Evolutionary conservation across 1,140 invertebrate genomes (phyloP).

Genomic region (Calosoma granatense): DNA sequence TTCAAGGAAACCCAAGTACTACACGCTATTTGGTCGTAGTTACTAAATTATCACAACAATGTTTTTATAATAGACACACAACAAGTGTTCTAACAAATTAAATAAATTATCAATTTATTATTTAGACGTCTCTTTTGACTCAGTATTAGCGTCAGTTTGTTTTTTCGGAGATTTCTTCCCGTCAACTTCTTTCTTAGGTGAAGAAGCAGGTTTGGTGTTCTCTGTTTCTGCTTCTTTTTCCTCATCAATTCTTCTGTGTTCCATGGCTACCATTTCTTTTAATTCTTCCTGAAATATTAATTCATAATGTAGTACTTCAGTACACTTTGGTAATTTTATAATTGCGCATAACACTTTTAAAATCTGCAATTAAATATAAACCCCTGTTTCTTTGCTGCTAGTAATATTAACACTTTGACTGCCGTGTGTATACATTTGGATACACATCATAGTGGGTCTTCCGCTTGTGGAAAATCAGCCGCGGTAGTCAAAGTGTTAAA

Average conservation of each 20-base stretch:
- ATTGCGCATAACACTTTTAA: no score
- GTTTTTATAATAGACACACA: background rate
- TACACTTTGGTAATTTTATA: no score
- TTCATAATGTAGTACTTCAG: background rate
- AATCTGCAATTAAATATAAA: no score
- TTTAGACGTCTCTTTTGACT: background rate
- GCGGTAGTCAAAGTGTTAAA: no score
- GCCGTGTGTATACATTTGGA: no score
- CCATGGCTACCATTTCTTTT: conserved; percentile 41
- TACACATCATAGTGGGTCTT: no score
- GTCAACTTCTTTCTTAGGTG: background rate
- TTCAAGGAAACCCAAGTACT: conserved; percentile 66
- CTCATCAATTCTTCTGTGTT: conserved; percentile 41
- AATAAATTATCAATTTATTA: no score
- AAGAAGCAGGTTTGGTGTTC: no score
- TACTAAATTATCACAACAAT: conserved; percentile 55
- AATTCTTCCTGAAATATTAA: conserved; percentile 47
- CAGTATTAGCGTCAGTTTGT: background rate
- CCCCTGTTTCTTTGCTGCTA: no score
- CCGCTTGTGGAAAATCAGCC: no score
- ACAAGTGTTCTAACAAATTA: no score
- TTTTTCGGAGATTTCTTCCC: background rate
- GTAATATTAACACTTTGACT: no score
- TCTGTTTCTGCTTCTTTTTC: background rate
- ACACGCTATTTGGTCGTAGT: conserved; percentile 91